Conservation (phyloP, 2,888 invertebrate species). For the Steinernema hermaphroditum region DNA sequence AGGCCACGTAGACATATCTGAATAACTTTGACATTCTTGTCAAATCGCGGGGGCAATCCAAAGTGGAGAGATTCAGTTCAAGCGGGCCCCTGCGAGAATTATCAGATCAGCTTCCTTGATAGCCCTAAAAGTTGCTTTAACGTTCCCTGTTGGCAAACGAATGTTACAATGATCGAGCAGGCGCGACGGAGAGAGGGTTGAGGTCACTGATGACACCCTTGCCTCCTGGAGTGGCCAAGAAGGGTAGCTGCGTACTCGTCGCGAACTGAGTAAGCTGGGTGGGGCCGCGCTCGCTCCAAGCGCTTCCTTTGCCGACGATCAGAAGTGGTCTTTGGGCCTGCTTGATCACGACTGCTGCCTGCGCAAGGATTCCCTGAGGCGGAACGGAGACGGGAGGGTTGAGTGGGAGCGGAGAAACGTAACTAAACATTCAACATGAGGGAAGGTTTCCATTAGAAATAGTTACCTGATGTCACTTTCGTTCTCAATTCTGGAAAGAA, state of each 20-base stretch:
- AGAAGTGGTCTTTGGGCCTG: constrained; percentile 80
- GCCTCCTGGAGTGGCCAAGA: constrained; percentile 92
- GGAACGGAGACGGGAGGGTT: constrained; percentile 76
- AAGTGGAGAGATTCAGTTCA: constrained; percentile 99
- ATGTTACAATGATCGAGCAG: constrained; percentile 77
- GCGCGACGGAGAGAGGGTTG: constrained; percentile 77
- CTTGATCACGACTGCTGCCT: constrained; percentile 76
- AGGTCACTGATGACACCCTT: constrained; percentile 72
- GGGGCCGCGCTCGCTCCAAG: constrained; percentile 60
- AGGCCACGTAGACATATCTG: too few relatives aligned
- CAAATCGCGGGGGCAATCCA: constrained; percentile 83
- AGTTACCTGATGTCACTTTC: not conserved
- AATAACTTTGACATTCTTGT: constrained; percentile 81
- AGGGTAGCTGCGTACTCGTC: constrained; percentile 78
- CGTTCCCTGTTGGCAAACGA: too few relatives aligned
- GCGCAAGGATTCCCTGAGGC: constrained; percentile 74
- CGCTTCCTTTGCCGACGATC: constrained; percentile 81
- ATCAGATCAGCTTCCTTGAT: constrained; percentile 86
- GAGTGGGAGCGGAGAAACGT: constrained; percentile 67
- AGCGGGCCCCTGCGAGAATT: constrained; percentile 82
- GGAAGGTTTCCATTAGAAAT: not conserved
- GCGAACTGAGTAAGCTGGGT: constrained; percentile 69
- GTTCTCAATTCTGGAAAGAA: constrained; percentile 47
- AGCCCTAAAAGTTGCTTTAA: too few relatives aligned
- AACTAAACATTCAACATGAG: constrained; percentile 33